Conservation (phyloP, 2,797 vertebrate species). For the Neosilurus mollespiculum region DNA sequence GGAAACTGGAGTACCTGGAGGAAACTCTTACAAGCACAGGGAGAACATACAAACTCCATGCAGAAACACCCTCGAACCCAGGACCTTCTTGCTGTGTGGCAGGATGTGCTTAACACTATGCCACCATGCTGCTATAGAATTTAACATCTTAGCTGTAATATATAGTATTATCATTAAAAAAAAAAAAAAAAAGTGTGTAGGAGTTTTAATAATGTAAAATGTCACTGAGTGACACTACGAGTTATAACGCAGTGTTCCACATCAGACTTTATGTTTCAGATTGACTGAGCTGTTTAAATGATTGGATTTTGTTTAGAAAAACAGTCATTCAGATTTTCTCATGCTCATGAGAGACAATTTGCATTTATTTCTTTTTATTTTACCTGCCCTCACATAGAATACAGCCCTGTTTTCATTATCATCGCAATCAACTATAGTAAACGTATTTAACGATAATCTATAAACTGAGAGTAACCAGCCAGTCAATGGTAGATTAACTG, state of each 20-base stretch:
- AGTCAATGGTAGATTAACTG: constrained; percentile 5
- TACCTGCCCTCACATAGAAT: not conserved
- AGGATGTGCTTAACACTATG: too few species aligned
- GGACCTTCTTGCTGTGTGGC: too few species aligned
- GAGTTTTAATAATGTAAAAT: not conserved
- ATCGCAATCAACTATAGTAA: constrained; percentile 5
- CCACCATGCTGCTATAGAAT: too few species aligned
- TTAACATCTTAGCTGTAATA: too few species aligned
- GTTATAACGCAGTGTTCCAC: not conserved
- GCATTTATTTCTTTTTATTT: not conserved
- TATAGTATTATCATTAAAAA: too few species aligned
- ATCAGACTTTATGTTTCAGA: not conserved
- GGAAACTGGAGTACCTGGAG: too few species aligned
- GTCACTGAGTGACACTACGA: not conserved
- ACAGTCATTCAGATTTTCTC: not conserved
- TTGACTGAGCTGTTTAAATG: not conserved
- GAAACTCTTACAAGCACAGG: too few species aligned
- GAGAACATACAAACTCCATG: too few species aligned
- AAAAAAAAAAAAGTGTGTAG: not conserved
- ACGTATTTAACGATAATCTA: constrained; percentile 13
- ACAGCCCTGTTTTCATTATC: not conserved
- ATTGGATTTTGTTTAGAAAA: not conserved
- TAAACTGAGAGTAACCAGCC: constrained; percentile 21
- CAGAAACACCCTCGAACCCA: too few species aligned
- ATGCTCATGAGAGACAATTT: not conserved